These are phyloP conservation scores for Tupaia tana DNA, from an alignment of 2,113 vertebrate species.

Conservation along the genomic window DNA sequence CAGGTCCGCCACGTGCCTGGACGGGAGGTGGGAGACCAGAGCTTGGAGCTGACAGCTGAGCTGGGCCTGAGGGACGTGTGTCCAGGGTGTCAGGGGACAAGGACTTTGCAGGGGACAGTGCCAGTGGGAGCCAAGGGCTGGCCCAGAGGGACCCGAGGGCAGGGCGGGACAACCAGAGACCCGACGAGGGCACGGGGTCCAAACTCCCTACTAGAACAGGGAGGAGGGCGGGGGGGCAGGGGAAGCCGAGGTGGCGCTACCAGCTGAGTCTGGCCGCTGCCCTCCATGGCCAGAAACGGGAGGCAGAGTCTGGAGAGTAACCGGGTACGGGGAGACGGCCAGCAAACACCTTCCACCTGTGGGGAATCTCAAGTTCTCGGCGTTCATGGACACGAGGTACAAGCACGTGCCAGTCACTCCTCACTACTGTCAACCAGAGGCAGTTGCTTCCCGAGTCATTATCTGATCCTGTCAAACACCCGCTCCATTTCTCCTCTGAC, in stretches of 20 bases:
- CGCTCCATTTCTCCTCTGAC: too few species aligned
- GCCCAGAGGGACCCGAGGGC: not conserved
- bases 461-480: too few species aligned
- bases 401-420: too few species aligned
- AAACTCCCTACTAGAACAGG: not conserved
- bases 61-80: not conserved
- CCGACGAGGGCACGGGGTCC: not conserved
- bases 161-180: not conserved
- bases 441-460: too few species aligned
- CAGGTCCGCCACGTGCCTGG: not conserved
- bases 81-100: not conserved
- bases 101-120: not conserved
- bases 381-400: too few species aligned
- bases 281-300: too few species aligned
- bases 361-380: too few species aligned
- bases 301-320: too few species aligned
- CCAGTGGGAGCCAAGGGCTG: not conserved
- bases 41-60: not conserved
- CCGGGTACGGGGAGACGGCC: too few species aligned
- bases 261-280: too few species aligned
- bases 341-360: too few species aligned
- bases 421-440: too few species aligned
- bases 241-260: not conserved
- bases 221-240: not conserved
- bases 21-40: fast-evolving